Evolutionary conservation across 1,140 invertebrate genomes (phyloP), one percentile per base, ranked within the genome.

Genomic region (Geopemphigus sp.): DNA sequence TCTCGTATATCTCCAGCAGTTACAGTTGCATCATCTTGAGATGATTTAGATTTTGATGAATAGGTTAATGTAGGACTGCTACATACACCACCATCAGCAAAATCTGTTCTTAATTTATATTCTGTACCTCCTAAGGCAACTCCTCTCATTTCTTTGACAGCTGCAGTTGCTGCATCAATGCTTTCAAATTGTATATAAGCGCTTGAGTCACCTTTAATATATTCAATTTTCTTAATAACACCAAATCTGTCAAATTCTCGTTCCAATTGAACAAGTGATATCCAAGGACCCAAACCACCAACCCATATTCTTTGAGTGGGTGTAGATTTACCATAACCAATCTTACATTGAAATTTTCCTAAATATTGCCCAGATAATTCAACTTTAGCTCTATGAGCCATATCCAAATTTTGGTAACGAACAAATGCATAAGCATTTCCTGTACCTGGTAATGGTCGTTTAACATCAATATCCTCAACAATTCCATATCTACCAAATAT

Each of bases 351-450:
- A 85, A 98, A 98, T 86, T 98, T 98, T 6, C 97, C 97, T 86
- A 99, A 98, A 84, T 98, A 98, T 84, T 98, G 95, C 1, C 96
- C 96, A 19, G 95, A 97, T 50, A 98, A 87, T 87, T 98, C 96
- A 17, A 97, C 94, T 87, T 98, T 98, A n/a, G 96, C 95, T 82
- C 95, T 88, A 85, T 97, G 95, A 11, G 93, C 93, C 93, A 95
- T 95, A 84, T 99, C 97, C 61, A 98, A 87, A 83, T 97, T 98
- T 84, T 96, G 92, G 85, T 97, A 98, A 61, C 96, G 90, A 5
- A 98, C 94, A 87, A 98, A 98, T 39, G 97, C 96, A 88, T 98
- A 99, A 0, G 97, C 96, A 88, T 98, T 98, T 12, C 96, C 96
- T 12, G 95, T 96, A 4, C 95, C 95, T 0, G 95, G 95, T 1